Percentiles rank a stretch among this genome's conserved stretches.
phyloP scores from a whole-genome alignment of 2,888 invertebrate species.

The Adelognathus sp. region DNA sequence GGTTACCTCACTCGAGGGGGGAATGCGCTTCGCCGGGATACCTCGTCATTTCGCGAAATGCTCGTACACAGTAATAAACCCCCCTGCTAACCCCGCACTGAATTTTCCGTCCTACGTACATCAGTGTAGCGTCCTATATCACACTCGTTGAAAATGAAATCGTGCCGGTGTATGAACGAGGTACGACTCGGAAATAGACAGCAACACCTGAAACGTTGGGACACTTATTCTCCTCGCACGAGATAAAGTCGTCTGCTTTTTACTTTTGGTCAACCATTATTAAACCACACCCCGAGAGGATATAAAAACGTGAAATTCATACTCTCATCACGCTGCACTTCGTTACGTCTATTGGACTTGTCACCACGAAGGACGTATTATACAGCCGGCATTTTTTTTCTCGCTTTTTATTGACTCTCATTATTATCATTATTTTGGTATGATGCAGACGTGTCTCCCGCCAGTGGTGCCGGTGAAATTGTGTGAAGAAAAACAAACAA shows the following conservation, averaged over 20 bases:
- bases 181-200: not conserved
- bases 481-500: not conserved
- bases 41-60: slow-evolving; percentile 60
- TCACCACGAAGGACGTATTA: slow-evolving; percentile 25
- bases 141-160: slow-evolving; percentile 47
- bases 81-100: not conserved
- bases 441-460: not conserved
- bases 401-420: too few relatives aligned
- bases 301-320: slow-evolving; percentile 37
- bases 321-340: slow-evolving; percentile 43
- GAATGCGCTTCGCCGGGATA: slow-evolving; percentile 53
- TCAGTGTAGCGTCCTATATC: slow-evolving; percentile 19
- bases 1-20: slow-evolving; percentile 25
- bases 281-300: slow-evolving; percentile 14
- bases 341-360: slow-evolving; percentile 19
- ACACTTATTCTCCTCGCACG: slow-evolving; percentile 42
- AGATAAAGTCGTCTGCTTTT: slow-evolving; percentile 17
- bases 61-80: slow-evolving; percentile 59
- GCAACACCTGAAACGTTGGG: slow-evolving; percentile 45
- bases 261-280: slow-evolving; percentile 45
- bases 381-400: slow-evolving; percentile 20
- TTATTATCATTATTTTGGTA: not conserved
- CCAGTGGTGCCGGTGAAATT: not conserved
- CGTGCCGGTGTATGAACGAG: slow-evolving; percentile 25
- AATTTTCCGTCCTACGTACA: slow-evolving; percentile 33